phyloP scores from a whole-genome alignment of 2,888 invertebrate genomes.

The Troides helena region DNA sequence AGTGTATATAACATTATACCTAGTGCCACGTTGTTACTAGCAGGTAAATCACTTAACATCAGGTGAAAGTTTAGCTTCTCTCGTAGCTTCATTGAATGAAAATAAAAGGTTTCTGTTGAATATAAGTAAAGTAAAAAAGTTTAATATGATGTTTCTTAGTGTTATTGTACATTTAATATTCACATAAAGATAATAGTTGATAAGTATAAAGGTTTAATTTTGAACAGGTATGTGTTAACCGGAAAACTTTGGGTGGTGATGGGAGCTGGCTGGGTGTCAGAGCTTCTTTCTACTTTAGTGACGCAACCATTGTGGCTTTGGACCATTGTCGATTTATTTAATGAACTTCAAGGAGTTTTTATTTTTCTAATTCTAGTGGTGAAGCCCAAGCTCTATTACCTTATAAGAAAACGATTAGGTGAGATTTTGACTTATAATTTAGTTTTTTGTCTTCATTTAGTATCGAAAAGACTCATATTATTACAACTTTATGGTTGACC shows the following conservation, averaged over 20 bases:
- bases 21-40: no score
- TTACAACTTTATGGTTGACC: no score
- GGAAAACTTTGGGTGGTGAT: slow-evolving; percentile 88
- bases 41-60: no score
- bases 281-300: slow-evolving; percentile 81
- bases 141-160: not conserved
- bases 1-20: no score
- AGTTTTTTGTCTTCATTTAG: not conserved
- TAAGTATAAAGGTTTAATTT: slow-evolving; percentile 22
- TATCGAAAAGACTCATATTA: not conserved
- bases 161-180: not conserved
- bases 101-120: no score
- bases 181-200: not conserved
- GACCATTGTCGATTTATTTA: slow-evolving; percentile 82
- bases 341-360: slow-evolving; percentile 85
- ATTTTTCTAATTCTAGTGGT: slow-evolving; percentile 87
- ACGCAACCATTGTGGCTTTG: slow-evolving; percentile 72
- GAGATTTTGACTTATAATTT: slow-evolving; percentile 38
- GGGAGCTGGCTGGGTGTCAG: slow-evolving; percentile 88
- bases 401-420: slow-evolving; percentile 81
- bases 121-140: no score
- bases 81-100: no score
- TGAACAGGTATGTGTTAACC: slow-evolving; percentile 83
- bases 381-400: slow-evolving; percentile 83
- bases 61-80: no score